Evolutionary conservation across 2,113 vertebrate species (phyloP).

Genomic region (Leucoraja erinaceus): DNA sequence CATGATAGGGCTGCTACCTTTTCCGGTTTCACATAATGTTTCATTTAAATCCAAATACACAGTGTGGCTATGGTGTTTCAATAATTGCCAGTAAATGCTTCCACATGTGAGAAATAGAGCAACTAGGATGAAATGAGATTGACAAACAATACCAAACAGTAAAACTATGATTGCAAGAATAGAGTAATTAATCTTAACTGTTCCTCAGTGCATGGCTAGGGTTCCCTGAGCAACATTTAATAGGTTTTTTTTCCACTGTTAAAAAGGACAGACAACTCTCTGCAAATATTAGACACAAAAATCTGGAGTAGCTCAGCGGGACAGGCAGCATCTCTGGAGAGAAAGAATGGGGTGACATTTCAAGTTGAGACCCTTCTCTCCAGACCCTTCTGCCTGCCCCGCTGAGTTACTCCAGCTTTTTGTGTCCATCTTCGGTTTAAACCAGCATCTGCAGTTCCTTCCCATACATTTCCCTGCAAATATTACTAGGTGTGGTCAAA

Average conservation of each 20-base stretch:
- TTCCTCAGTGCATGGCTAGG: background rate
- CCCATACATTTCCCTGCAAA: background rate
- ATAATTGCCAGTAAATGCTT: conserved; percentile 29
- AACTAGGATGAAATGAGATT: conserved; percentile 14
- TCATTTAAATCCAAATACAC: background rate
- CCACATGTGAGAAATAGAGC: background rate
- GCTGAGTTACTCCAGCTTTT: too few species aligned
- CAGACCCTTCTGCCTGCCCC: too few species aligned
- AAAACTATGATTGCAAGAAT: conserved; percentile 26
- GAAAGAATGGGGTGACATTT: too few species aligned
- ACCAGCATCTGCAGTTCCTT: too few species aligned
- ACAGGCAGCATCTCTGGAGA: too few species aligned
- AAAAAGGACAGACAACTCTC: background rate
- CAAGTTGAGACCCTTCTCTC: too few species aligned
- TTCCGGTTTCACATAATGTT: conserved; percentile 9
- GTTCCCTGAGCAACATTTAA: background rate
- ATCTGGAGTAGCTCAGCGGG: too few species aligned
- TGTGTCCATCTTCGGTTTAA: too few species aligned
- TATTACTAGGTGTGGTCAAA: background rate
- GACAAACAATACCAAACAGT: conserved; percentile 3
- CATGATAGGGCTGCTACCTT: background rate
- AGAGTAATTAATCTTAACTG: background rate
- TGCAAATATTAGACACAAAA: background rate
- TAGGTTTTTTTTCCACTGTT: background rate
- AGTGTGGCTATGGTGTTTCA: background rate